A percentile compares a stretch with the other conserved stretches of the same genome.
Evolutionary conservation across 2,888 invertebrate genomes (phyloP).

Genomic region (Malacosoma neustria): DNA sequence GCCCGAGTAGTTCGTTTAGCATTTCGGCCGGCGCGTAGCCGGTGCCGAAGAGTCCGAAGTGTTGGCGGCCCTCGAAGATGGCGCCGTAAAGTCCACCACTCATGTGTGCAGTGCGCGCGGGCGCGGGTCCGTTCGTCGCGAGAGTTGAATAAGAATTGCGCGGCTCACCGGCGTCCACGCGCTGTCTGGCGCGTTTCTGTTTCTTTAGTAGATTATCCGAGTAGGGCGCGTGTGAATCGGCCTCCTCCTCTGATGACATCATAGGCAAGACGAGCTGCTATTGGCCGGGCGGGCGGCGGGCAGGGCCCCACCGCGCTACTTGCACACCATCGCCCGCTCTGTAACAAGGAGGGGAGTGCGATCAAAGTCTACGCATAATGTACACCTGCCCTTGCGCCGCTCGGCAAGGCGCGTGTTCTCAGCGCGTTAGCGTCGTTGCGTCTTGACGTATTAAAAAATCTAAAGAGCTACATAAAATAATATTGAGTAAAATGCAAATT

Average conservation of each 20-base stretch:
- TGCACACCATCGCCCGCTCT: constrained; percentile 70
- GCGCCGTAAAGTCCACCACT: constrained; percentile 91
- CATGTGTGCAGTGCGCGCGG: constrained; percentile 84
- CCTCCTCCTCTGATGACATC: constrained; percentile 98
- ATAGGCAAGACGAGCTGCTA: constrained; percentile 88
- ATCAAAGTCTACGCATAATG: constrained; percentile 22
- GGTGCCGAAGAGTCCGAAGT: constrained; percentile 87
- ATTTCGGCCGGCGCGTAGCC: constrained; percentile 93
- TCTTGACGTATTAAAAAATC: background rate
- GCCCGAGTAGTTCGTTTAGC: constrained; percentile 91
- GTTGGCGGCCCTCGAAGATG: constrained; percentile 87
- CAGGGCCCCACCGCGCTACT: constrained; percentile 68
- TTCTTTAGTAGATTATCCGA: constrained; percentile 94
- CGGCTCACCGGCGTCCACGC: constrained; percentile 96
- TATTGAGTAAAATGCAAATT: no score
- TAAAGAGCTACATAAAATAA: no score
- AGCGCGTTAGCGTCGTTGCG: background rate
- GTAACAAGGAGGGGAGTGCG: constrained; percentile 60
- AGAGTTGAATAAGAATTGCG: constrained; percentile 89
- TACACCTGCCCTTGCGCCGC: constrained; percentile 51
- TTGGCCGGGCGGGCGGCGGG: constrained; percentile 84
- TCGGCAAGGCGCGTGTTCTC: constrained; percentile 12
- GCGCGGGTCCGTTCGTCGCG: constrained; percentile 71
- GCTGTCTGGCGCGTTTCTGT: constrained; percentile 95
- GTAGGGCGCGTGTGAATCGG: constrained; percentile 94